phyloP scores from a whole-genome alignment of 2,113 vertebrate species.

The Phylloscopus trochiloides region DNA sequence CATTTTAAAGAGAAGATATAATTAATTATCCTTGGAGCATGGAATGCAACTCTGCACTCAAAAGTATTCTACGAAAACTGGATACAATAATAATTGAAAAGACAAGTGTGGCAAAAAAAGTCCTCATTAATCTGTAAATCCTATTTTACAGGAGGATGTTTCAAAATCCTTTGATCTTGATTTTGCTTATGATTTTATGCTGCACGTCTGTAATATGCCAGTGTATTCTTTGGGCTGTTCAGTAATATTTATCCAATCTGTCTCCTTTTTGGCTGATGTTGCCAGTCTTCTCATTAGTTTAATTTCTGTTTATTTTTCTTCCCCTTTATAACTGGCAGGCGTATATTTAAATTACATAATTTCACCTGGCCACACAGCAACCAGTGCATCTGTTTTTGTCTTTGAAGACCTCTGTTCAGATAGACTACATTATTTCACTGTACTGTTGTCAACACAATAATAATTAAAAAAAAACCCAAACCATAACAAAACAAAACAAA shows the following conservation, averaged over 20 bases:
- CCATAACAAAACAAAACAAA: too few relatives aligned
- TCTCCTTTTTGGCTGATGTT: neutral
- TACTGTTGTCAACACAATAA: neutral
- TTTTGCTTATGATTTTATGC: neutral
- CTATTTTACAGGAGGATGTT: neutral
- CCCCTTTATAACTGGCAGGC: neutral
- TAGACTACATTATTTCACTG: neutral
- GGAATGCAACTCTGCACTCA: neutral
- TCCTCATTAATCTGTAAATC: neutral
- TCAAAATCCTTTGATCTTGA: neutral
- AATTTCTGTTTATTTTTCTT: neutral
- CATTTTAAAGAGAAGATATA: neutral
- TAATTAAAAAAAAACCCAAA: too few relatives aligned
- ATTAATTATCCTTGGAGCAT: neutral
- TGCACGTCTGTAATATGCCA: neutral
- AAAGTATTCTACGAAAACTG: neutral
- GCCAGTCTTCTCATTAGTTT: neutral
- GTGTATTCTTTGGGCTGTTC: neutral
- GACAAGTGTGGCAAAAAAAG: neutral
- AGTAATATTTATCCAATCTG: neutral
- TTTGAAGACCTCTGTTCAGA: neutral
- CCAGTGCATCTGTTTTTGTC: neutral
- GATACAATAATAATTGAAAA: neutral
- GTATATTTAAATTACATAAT: neutral
- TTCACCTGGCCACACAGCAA: neutral